These are phyloP conservation scores for Odontocerum albicorne DNA, from an alignment of 2,888 invertebrate species.

Conservation along the genomic window DNA sequence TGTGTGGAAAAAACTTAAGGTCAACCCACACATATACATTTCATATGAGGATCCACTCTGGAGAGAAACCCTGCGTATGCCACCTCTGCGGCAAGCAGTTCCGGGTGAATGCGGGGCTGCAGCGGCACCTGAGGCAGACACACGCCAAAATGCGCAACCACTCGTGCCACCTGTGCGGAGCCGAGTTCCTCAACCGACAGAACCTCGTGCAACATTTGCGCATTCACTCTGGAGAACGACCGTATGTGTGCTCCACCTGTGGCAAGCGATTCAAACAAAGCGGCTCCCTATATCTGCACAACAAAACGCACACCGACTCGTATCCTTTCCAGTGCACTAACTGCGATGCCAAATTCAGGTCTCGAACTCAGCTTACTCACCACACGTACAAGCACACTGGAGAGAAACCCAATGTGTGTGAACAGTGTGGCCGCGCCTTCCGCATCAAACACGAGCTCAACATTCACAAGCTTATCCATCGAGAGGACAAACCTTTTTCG, in stretches of 20 bases:
- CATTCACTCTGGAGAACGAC: constrained; percentile 63
- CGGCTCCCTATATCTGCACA: constrained; percentile 65
- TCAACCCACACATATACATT: constrained; percentile 64
- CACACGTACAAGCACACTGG: constrained; percentile 64
- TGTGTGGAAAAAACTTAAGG: constrained; percentile 61
- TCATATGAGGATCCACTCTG: constrained; percentile 66
- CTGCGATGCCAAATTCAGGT: constrained; percentile 63
- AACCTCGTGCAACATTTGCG: constrained; percentile 61
- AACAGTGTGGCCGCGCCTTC: constrained; percentile 59
- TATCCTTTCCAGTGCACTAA: constrained; percentile 61
- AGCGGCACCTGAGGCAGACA: constrained; percentile 63
- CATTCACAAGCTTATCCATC: constrained; percentile 57
- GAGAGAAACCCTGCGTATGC: constrained; percentile 66
- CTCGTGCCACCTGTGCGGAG: constrained; percentile 57
- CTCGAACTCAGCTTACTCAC: constrained; percentile 57
- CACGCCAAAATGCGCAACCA: constrained; percentile 63
- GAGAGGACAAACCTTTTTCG: constrained; percentile 53
- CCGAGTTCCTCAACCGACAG: constrained; percentile 62
- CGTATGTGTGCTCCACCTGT: constrained; percentile 60
- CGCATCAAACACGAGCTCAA: constrained; percentile 60
- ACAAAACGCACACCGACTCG: constrained; percentile 58
- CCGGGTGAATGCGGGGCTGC: constrained; percentile 64
- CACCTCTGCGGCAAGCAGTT: constrained; percentile 68
- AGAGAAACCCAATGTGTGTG: constrained; percentile 62
- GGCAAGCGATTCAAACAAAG: constrained; percentile 67